Percentiles rank a stretch among this genome's conserved stretches.
These are phyloP conservation scores for Pristionchus arcanus DNA, from an alignment of 2,888 invertebrate species.

Conservation along the genomic window DNA sequence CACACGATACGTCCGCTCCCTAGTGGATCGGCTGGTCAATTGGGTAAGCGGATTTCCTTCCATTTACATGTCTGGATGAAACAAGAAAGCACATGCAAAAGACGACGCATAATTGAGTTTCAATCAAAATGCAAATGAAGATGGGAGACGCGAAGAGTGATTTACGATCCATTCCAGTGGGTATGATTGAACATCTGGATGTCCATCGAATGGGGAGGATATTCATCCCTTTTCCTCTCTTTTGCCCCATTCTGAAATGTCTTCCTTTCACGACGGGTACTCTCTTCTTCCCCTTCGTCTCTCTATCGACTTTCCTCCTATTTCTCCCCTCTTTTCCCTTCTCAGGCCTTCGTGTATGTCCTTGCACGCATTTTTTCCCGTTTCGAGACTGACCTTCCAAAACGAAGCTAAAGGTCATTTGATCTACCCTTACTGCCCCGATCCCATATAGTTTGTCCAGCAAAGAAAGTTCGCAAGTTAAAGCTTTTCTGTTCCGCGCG, in stretches of 20 bases:
- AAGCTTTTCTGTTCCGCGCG: neutral
- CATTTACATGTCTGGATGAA: neutral
- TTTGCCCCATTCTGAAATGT: slow-evolving; percentile 32
- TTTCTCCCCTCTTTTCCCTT: neutral
- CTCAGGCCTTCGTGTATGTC: neutral
- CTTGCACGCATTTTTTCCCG: neutral
- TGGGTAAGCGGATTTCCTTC: slow-evolving; percentile 25
- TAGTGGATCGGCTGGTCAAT: slow-evolving; percentile 53
- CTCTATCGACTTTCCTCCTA: slow-evolving; percentile 37
- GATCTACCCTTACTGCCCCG: neutral
- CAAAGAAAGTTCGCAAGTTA: neutral
- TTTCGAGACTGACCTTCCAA: neutral
- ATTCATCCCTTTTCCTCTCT: neutral
- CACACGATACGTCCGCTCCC: slow-evolving; percentile 5
- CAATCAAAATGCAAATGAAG: neutral
- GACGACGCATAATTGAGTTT: neutral
- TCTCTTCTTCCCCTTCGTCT: neutral
- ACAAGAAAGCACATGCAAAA: neutral
- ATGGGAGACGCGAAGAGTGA: neutral
- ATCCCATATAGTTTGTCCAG: neutral
- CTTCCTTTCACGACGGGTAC: neutral
- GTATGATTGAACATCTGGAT: slow-evolving; percentile 43
- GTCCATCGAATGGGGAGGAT: neutral
- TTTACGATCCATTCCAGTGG: slow-evolving; percentile 23
- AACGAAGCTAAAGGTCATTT: neutral